A percentile compares a stretch with the other conserved stretches of the same genome.
These are phyloP conservation scores for Dicrurus megarhynchus DNA, from an alignment of 2,113 vertebrate species.

Conservation along the genomic window DNA sequence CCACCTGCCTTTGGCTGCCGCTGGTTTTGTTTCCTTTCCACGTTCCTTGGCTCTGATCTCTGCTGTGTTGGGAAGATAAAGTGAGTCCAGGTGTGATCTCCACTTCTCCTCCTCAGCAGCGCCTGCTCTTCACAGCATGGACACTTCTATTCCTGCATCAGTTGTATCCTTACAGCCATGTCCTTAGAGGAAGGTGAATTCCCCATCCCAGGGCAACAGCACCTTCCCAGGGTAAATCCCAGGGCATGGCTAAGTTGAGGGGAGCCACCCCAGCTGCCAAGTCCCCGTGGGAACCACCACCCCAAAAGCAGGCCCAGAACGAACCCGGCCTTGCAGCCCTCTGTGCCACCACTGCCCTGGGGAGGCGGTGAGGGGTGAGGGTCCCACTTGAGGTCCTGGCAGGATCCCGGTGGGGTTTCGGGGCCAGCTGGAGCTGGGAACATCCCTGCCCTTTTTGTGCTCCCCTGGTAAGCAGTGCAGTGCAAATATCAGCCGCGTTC, in stretches of 20 bases:
- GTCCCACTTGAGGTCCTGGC: not conserved
- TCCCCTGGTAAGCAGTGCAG: not conserved
- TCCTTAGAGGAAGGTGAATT: not conserved
- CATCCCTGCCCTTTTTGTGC: not conserved
- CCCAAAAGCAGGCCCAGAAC: not conserved
- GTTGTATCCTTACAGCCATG: rapidly evolving
- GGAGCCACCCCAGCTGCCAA: not conserved
- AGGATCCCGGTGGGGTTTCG: rapidly evolving
- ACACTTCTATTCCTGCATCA: rapidly evolving
- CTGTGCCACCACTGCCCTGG: not conserved
- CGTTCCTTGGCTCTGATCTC: not conserved
- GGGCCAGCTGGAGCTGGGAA: not conserved
- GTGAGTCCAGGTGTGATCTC: not conserved
- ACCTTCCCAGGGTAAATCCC: not conserved
- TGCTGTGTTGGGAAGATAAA: not conserved
- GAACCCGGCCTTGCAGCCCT: not conserved
- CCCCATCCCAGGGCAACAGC: not conserved
- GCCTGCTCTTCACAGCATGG: rapidly evolving
- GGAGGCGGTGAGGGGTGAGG: not conserved
- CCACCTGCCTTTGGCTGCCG: not conserved
- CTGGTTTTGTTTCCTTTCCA: not conserved
- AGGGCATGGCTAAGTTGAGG: rapidly evolving
- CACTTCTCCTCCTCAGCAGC: rapidly evolving
- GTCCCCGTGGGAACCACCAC: not conserved
- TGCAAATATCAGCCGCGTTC: not conserved